Percentiles rank a stretch among this genome's conserved stretches.
Conservation (phyloP, 2,113 vertebrate species). For the Sturnus vulgaris region DNA sequence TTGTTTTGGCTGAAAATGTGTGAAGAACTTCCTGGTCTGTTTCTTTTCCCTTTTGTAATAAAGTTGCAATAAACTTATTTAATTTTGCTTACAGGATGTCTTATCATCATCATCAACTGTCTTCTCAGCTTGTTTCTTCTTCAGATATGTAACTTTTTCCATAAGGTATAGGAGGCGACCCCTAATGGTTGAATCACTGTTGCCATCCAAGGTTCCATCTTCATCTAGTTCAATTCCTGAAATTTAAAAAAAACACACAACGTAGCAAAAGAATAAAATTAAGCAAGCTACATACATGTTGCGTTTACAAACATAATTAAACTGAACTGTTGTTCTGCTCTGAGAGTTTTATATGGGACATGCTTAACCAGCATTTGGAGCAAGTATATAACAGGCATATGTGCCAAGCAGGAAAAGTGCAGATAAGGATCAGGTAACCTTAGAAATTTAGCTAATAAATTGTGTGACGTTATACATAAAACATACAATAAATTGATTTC, state of each 20-base stretch:
- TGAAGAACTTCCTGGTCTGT: background rate
- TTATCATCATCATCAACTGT: constrained; percentile 79
- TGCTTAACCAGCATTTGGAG: background rate
- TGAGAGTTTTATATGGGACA: background rate
- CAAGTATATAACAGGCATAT: background rate
- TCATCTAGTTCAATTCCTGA: constrained; percentile 90
- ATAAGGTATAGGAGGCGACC: constrained; percentile 88
- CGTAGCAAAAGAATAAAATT: background rate
- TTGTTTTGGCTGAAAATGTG: background rate
- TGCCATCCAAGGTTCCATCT: constrained; percentile 79
- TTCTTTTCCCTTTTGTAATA: background rate
- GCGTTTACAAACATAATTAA: background rate
- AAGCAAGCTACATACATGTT: background rate
- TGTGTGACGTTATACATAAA: background rate
- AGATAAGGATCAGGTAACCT: background rate
- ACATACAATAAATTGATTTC: background rate
- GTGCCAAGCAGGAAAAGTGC: background rate
- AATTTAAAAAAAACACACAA: background rate
- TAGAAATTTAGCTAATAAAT: background rate
- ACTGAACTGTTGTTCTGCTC: background rate
- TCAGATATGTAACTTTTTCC: constrained; percentile 89
- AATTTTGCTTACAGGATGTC: constrained; percentile 81
- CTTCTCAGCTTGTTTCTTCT: constrained; percentile 85
- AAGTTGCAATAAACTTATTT: background rate
- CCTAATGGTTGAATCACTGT: constrained; percentile 85